These are phyloP conservation scores for Hoplodrina blanda DNA, from an alignment of 2,888 invertebrate genomes.

Conservation along the genomic window DNA sequence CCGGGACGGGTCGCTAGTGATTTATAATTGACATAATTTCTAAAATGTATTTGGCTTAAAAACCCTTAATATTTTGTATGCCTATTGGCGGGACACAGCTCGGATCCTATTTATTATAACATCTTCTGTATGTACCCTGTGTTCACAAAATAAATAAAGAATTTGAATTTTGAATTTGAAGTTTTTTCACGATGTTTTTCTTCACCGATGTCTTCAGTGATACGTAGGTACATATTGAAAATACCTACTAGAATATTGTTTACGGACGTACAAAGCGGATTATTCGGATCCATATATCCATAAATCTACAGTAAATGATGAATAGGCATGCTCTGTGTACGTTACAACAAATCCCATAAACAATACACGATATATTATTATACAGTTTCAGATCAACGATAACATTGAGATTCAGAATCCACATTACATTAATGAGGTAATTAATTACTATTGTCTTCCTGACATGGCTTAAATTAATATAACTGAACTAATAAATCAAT, in stretches of 20 bases:
- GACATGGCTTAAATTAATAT: not conserved
- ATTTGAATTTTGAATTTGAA: no score
- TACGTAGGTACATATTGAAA: not conserved
- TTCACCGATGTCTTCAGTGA: no score
- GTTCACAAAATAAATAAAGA: no score
- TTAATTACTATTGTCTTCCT: slow-evolving; percentile 45
- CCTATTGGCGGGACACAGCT: no score
- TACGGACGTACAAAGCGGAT: not conserved
- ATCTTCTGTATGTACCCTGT: no score
- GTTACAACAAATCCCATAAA: slow-evolving; percentile 6
- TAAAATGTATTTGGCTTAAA: no score
- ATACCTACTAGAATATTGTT: not conserved
- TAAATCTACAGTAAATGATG: slow-evolving; percentile 11
- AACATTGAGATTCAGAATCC: slow-evolving; percentile 14
- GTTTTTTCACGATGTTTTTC: no score
- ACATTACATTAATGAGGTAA: slow-evolving; percentile 8
- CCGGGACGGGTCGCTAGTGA: no score
- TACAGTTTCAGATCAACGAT: slow-evolving; percentile 11
- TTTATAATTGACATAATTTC: no score
- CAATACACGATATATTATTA: slow-evolving; percentile 9
- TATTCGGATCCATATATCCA: not conserved
- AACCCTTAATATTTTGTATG: no score
- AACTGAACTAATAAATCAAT: slow-evolving; percentile 7
- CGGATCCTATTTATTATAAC: no score
- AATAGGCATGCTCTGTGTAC: slow-evolving; percentile 10